Evolutionary conservation across 2,888 invertebrate species (phyloP), one percentile per base, ranked within the genome.

Genomic region (Ephialtes manifestator): DNA sequence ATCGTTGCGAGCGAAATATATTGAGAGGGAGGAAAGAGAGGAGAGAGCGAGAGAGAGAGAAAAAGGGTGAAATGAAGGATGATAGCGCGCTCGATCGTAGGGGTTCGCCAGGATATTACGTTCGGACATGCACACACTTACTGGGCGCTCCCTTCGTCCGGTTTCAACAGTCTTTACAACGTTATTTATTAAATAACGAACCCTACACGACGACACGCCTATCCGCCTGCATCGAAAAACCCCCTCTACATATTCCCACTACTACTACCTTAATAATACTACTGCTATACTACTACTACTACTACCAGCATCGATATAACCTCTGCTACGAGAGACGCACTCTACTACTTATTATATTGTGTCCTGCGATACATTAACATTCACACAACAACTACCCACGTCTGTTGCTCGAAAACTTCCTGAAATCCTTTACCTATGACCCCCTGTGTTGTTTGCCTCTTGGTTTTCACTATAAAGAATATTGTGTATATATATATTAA

Each of bases 391-490:
- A 68, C 74, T 3, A 53, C 51, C 76, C 76, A 81, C 60, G 81
- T 83, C 80, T 83, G 71, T 84, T 80, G 82, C 83, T 87, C 83
- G 77, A 58, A 24, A 75, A 39, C 39, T 4, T 81, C 63, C 65
- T 46, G 15, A 65, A 20, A 68, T 71, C 85, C 84, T 87, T 46
- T 84, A 88, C 88, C 75, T 28, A 77, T 58, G 35, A 70, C 71
- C 89, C 71, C 89, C 91, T 90, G 92, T 91, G 92, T 92, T 93
- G 90, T 93, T 92, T 92, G 91, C 93, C 93, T 93, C 93, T 93
- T 93, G 93, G 93, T 93, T 93, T 93, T 93, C 92, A 81, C 83
- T 70, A 80, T 86, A 60, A 87, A 78, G 15, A 35, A 58, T 72
- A 68, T 80, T 77, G 58, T 81, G 67, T 65, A 74, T 70, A 68